Evolutionary conservation across 2,888 invertebrate species (phyloP).

Genomic region (Lasioglossum oenotherae): DNA sequence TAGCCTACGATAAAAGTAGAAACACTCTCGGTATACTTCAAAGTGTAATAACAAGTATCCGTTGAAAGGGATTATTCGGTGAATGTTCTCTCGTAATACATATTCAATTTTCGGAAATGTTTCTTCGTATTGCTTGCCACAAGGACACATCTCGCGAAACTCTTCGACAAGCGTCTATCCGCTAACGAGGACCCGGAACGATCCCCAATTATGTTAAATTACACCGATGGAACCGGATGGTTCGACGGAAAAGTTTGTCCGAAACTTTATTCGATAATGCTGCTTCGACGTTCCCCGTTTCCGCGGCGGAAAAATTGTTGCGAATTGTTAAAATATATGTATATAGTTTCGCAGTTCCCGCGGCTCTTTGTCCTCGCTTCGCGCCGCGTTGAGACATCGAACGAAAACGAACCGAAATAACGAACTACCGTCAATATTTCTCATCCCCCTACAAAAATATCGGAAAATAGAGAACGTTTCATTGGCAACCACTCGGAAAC

Average conservation of each 20-base stretch:
- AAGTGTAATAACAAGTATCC: conserved; percentile 14
- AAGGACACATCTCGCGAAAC: not conserved
- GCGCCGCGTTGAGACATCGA: not conserved
- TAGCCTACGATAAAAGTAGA: conserved; percentile 12
- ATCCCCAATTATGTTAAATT: not conserved
- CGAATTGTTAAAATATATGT: not conserved
- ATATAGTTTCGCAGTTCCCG: not conserved
- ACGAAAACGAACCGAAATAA: conserved; percentile 14
- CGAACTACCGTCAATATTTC: conserved; percentile 12
- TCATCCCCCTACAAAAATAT: conserved; percentile 25
- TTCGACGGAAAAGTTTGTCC: not conserved
- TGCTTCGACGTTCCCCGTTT: not conserved
- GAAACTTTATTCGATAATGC: not conserved
- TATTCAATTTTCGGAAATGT: not conserved
- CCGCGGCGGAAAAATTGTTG: not conserved
- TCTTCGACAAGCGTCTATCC: not conserved
- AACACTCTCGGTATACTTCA: conserved; percentile 4
- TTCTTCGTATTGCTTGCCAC: conserved; percentile 2
- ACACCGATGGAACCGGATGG: not conserved
- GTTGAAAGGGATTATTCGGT: conserved; percentile 2
- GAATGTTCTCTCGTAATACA: conserved; percentile 9
- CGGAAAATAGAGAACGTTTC: conserved; percentile 25
- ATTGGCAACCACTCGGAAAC: conserved; percentile 12
- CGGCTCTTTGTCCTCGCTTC: not conserved
- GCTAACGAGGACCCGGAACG: conserved; percentile 3